Evolutionary conservation across 2,797 vertebrate genomes (phyloP).

Genomic region (Anguilla marmorata): DNA sequence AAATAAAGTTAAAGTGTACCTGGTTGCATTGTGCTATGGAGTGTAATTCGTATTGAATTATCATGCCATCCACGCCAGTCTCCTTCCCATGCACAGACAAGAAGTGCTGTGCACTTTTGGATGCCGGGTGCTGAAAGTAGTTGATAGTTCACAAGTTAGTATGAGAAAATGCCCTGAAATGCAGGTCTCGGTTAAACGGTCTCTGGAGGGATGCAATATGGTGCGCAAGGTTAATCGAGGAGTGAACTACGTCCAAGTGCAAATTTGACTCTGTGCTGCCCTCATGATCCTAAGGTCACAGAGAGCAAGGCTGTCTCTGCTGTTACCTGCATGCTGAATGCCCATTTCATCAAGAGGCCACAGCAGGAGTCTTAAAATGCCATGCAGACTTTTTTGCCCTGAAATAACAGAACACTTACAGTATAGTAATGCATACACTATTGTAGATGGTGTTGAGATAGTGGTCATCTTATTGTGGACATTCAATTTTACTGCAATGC

Average conservation of each 20-base stretch:
- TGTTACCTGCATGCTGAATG: neutral
- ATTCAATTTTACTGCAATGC: neutral
- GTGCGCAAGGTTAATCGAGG: neutral
- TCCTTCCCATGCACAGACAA: conserved; percentile 11
- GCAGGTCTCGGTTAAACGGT: neutral
- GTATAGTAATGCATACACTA: neutral
- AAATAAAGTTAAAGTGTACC: neutral
- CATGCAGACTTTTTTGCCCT: neutral
- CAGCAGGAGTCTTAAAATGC: neutral
- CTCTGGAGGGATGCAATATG: neutral
- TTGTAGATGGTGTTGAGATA: neutral
- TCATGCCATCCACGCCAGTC: neutral
- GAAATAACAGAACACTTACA: neutral
- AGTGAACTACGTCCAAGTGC: neutral
- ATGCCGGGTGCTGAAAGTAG: neutral
- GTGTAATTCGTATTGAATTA: conserved; percentile 22
- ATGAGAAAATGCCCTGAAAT: neutral
- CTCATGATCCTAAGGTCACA: neutral
- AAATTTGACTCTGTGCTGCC: too few species aligned
- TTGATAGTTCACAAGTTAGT: neutral
- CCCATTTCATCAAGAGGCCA: neutral
- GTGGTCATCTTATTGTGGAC: neutral
- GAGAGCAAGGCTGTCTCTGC: neutral
- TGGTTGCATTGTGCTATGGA: neutral
- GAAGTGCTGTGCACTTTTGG: neutral